Base-by-base conservation (phyloP, 2,888 invertebrate genomes). In the Idaea dimidiata region DNA sequence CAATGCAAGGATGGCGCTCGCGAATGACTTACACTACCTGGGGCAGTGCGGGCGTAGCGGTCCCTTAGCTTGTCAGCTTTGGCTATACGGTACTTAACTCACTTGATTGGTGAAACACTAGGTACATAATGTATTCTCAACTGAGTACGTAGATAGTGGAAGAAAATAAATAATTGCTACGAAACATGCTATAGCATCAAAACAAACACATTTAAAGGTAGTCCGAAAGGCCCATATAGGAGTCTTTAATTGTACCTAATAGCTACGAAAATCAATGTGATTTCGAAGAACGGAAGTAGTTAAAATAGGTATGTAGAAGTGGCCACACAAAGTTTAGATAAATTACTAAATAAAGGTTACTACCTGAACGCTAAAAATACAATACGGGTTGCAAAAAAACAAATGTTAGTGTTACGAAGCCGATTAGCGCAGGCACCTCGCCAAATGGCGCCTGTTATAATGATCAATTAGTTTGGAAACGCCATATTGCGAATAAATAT, bases 401-500 rank as follows among this genome's bases (percentile, higher is more conserved):
- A 62, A 43, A 62, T 66, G 71, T 54, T 57, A 65, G 76, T 72
- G 76, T 68, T 71, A 71, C 71, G 62, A 54, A 60, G 68, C 75
- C 71, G 83, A 87, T 88, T 82, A 88, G 77, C 70, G 78, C 71
- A 85, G 85, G 80, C 84, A 82, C 88, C 88, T 86, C 82, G 73
- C 82, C 88, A 88, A 89, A 89, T 86, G 87, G 82, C 81, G 77
- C 71, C 71, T 72, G 65, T 87, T 87, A 88, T 88, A 85, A 83
- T 79, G 79, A 75, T 82, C 83, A 80, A 85, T 87, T 86, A 85
- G 85, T 83, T 81, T 80, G 80, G 80, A 80, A 65, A 68, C 87
- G 83, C 85, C 88, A 87, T 87, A 74, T 87, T 87, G 91, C 86
- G 77, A 86, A 90, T 90, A 91, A 91, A 91, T 89, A 90, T 88